Evolutionary conservation across 2,113 vertebrate genomes (phyloP).

Genomic region (Boulengeromyrus knoepffleri): DNA sequence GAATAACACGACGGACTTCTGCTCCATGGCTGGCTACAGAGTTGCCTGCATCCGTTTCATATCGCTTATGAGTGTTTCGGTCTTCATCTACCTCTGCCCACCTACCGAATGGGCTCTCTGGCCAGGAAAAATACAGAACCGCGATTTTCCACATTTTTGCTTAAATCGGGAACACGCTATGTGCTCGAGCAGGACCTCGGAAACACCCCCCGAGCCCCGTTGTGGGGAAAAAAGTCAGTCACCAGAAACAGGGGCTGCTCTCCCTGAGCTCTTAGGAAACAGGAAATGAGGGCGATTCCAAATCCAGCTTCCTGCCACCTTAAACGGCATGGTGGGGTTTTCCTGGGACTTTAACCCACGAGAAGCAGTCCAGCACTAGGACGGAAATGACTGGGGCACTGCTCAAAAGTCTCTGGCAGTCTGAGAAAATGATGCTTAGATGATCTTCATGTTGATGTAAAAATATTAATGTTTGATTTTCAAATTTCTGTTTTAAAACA

Average conservation of each 20-base stretch:
- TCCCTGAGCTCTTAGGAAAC: background rate
- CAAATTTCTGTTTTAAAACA: too few relatives aligned
- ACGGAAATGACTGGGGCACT: background rate
- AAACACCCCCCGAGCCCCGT: background rate
- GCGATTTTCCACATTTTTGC: background rate
- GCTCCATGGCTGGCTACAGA: slow-evolving; percentile 17
- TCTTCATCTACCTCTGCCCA: slow-evolving; percentile 43
- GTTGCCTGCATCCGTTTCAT: slow-evolving; percentile 49
- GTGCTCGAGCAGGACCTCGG: background rate
- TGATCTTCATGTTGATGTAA: background rate
- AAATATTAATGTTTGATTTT: background rate
- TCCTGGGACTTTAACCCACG: background rate
- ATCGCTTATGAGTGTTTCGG: slow-evolving; percentile 59
- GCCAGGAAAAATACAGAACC: slow-evolving; percentile 33
- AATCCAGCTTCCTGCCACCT: background rate
- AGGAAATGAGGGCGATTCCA: background rate
- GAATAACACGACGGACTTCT: background rate
- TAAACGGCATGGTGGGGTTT: background rate
- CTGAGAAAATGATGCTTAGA: background rate
- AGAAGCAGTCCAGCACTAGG: background rate
- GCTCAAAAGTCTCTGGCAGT: background rate
- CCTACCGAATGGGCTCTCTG: slow-evolving; percentile 25
- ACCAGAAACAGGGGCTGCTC: background rate
- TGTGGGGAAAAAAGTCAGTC: background rate
- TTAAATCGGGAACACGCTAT: background rate